Conservation (phyloP, 1,140 invertebrate species). For the Drosophila insularis region DNA sequence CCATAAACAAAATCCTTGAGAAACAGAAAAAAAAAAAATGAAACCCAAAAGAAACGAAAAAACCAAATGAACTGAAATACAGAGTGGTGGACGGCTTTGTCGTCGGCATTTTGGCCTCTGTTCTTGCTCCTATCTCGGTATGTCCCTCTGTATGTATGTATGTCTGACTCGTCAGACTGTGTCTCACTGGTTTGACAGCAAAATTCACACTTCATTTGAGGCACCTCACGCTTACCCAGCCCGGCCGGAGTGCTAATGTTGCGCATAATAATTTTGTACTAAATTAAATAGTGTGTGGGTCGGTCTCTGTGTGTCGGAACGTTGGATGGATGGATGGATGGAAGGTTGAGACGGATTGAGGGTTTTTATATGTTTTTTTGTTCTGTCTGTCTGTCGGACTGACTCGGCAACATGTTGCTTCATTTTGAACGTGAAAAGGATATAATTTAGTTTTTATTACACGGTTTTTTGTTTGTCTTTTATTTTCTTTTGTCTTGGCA, state of each 20-base stretch:
- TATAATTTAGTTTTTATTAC: constrained; percentile 80
- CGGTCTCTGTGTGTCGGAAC: constrained; percentile 40
- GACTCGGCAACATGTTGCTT: constrained; percentile 67
- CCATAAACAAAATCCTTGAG: not conserved
- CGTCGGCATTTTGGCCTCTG: not conserved
- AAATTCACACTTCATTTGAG: constrained; percentile 78
- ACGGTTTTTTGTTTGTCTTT: constrained; percentile 39
- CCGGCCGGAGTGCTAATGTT: constrained; percentile 68
- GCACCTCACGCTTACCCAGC: constrained; percentile 55
- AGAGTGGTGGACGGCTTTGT: not conserved
- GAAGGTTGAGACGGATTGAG: not conserved
- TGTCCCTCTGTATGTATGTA: not conserved
- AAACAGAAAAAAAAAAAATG: not conserved
- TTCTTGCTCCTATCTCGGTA: not conserved
- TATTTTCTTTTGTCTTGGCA: constrained; percentile 22
- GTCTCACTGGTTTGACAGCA: constrained; percentile 50
- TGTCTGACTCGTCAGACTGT: constrained; percentile 38
- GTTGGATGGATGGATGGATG: constrained; percentile 19
- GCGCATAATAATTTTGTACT: constrained; percentile 80
- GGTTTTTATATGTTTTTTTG: not conserved
- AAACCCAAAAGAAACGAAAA: not conserved
- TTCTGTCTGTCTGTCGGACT: constrained; percentile 30
- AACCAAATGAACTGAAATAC: not conserved
- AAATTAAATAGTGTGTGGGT: constrained; percentile 80
- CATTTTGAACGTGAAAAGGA: constrained; percentile 65